Percentiles rank a stretch among this genome's conserved stretches.
These are phyloP conservation scores for Echeneis naucrates DNA, from an alignment of 2,797 vertebrate species.

Conservation along the genomic window DNA sequence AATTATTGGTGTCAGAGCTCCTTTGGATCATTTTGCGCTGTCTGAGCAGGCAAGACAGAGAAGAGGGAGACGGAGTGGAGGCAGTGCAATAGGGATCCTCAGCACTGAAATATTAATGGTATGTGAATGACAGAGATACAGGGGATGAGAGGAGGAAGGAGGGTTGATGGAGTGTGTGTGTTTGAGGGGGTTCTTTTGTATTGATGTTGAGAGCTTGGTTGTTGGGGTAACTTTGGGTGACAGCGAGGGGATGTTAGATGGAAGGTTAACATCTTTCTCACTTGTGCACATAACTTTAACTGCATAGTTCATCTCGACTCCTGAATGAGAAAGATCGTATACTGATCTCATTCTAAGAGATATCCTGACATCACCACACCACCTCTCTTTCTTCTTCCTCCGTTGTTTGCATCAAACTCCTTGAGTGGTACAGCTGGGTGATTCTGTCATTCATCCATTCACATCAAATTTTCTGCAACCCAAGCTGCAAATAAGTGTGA, in stretches of 20 bases:
- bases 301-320: slow-evolving; percentile 3
- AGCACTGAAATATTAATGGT: slow-evolving; percentile 69
- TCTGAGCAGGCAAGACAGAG: slow-evolving; percentile 36
- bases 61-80: slow-evolving; percentile 9
- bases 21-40: slow-evolving; percentile 65
- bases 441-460: background rate
- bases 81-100: slow-evolving; percentile 43
- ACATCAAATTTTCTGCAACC: background rate
- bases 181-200: slow-evolving; percentile 45
- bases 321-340: background rate
- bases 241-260: slow-evolving; percentile 3
- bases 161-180: background rate
- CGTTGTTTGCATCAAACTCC: background rate
- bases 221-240: slow-evolving; percentile 27
- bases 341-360: background rate
- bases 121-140: slow-evolving; percentile 56
- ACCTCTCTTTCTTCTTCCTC: background rate
- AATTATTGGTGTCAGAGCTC: slow-evolving; percentile 74
- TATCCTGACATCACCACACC: background rate
- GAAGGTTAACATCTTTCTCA: slow-evolving; percentile 39
- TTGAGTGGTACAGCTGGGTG: background rate
- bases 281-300: background rate
- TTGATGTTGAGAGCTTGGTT: slow-evolving; percentile 51
- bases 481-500: background rate
- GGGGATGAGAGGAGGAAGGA: slow-evolving; percentile 1